These are phyloP conservation scores for Rostratula benghalensis DNA, from an alignment of 2,113 vertebrate genomes.

Conservation along the genomic window DNA sequence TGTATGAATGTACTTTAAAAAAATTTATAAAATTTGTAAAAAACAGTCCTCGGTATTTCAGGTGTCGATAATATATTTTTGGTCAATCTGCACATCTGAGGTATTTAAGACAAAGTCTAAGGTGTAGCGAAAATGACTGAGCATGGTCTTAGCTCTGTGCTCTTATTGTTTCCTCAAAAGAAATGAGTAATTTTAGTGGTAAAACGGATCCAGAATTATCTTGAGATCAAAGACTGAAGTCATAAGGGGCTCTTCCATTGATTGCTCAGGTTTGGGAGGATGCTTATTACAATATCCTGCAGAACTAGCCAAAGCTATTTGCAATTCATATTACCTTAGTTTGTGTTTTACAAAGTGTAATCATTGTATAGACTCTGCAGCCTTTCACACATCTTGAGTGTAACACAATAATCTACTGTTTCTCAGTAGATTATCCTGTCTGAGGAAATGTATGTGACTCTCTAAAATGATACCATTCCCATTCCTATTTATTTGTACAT, in stretches of 20 bases:
- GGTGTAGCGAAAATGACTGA: neutral
- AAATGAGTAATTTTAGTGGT: neutral
- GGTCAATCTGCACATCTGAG: neutral
- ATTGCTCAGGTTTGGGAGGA: neutral
- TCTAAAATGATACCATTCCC: neutral
- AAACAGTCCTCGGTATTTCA: neutral
- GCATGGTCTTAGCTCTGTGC: neutral
- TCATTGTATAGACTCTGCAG: neutral
- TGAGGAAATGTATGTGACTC: neutral
- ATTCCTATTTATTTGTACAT: neutral
- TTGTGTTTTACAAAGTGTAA: neutral
- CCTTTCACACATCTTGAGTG: neutral
- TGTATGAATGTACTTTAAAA: neutral
- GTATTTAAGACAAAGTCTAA: neutral
- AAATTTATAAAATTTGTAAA: neutral
- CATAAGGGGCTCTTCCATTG: neutral
- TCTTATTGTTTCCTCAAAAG: neutral
- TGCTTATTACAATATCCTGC: neutral
- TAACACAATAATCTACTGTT: neutral
- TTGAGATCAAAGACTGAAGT: neutral
- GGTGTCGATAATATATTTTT: neutral
- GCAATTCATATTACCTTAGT: neutral
- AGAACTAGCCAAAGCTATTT: neutral
- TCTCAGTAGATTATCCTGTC: neutral
- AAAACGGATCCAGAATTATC: constrained; percentile 1